Base-by-base conservation (phyloP, 2,113 vertebrate species). In the Chunga burmeisteri region DNA sequence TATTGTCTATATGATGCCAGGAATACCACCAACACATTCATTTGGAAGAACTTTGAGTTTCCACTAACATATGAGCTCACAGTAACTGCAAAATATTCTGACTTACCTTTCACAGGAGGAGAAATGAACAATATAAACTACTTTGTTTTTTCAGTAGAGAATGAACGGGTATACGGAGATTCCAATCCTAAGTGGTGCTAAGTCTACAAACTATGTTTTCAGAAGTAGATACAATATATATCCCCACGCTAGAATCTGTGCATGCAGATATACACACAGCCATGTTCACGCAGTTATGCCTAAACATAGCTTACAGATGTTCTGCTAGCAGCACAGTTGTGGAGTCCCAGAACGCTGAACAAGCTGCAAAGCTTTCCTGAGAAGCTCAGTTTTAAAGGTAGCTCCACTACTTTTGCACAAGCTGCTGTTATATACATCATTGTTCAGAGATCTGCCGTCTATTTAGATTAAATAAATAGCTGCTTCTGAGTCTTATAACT, bases 141-240 rank as follows among this genome's bases (percentile, higher is more conserved):
- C 16, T 86, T 26, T 6, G 9, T 16, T 66, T 90, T 77, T 78
- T 20, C 55, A 74, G 42, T 25, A 77, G 63, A 55, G 16, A 46
- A 47, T 9, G 7, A 56, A 3, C 61, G 27, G 1, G 0, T 18
- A 11, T 11, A 25, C 16, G 42, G 44, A 59, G 26, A 59, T 46
- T 32, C 18, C 47, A 46, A 59, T 91, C 46, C 13, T n/a, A 68
- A 85, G 36, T 7, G 36, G 18, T 66, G 29, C 30, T 75, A 56
- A 49, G 44, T 10, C 47, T 30, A 4, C 10, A 38, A 84, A 6
- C 26, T 44, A 25, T 9, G 6, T 53, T 78, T 89, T 70, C 0
- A 1, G 20, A 65, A 59, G 36, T 3, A 74, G 61, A 29, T 63
- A 53, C 6, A 50, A 26, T 30, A n/a, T 6, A 1, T 17, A 26